Percentiles rank a stretch among this genome's conserved stretches.
Conservation (phyloP, 2,797 vertebrate species). For the Threskiornis aethiopicus region DNA sequence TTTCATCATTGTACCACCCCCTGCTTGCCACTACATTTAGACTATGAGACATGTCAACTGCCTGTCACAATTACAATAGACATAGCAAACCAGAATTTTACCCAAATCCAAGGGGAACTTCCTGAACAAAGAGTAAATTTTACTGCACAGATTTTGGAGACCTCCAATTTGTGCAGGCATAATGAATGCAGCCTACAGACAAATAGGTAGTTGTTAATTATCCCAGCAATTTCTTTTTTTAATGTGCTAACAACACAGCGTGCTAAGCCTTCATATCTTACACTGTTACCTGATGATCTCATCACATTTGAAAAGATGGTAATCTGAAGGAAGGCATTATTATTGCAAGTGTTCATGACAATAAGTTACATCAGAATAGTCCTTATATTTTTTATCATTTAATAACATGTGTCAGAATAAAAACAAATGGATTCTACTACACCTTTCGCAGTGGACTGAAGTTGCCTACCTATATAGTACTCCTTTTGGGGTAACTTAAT, state of each 20-base stretch:
- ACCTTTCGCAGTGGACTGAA: slow-evolving; percentile 62
- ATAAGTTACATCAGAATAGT: slow-evolving; percentile 69
- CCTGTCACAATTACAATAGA: slow-evolving; percentile 85
- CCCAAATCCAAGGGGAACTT: slow-evolving; percentile 84
- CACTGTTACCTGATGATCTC: slow-evolving; percentile 82
- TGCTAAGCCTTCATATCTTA: slow-evolving; percentile 78
- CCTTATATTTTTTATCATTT: slow-evolving; percentile 71
- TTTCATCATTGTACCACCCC: slow-evolving; percentile 82
- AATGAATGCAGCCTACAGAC: slow-evolving; percentile 83
- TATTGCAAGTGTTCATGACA: slow-evolving; percentile 72
- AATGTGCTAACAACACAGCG: slow-evolving; percentile 80
- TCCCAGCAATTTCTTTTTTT: slow-evolving; percentile 82
- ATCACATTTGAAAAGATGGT: slow-evolving; percentile 77
- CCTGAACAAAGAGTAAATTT: slow-evolving; percentile 85
- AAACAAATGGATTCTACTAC: slow-evolving; percentile 64
- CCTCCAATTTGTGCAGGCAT: slow-evolving; percentile 80
- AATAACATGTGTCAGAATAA: slow-evolving; percentile 68
- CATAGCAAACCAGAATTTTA: slow-evolving; percentile 82
- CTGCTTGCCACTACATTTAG: slow-evolving; percentile 83
- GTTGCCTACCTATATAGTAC: slow-evolving; percentile 71
- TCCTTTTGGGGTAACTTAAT: slow-evolving; percentile 77
- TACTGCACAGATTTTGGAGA: slow-evolving; percentile 83
- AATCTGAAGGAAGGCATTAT: slow-evolving; percentile 74
- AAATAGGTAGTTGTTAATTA: slow-evolving; percentile 86
- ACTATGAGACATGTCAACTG: slow-evolving; percentile 86